Evolutionary conservation across 2,797 vertebrate species (phyloP), one percentile per base, ranked within the genome.

Genomic region (Hemibagrus guttatus): DNA sequence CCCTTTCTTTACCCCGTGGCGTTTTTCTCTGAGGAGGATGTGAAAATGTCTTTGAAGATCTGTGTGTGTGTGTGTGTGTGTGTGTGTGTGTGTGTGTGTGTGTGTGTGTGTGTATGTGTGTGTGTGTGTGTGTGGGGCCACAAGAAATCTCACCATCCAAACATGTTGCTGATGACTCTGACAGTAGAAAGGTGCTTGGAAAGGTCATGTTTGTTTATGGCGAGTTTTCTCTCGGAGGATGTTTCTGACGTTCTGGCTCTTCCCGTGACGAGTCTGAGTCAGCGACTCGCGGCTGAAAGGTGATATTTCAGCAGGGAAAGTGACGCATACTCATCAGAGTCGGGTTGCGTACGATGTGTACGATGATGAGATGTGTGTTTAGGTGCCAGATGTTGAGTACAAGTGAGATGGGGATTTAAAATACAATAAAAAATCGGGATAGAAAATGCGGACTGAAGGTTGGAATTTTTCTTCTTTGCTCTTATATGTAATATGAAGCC

Each of bases 11-110:
- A 75, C 49, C 71, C 42, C 4, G 42, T 54, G 26, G 14, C 8
- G 46, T 16, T 52, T 54, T 75, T 46, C 26, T 78, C 52, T 78
- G 75, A 35, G 28, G 75, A 78, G 56, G 75, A 56, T 56, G 28
- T 58, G 52, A 78, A 56, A 78, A 35, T 56, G 28, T 58, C 72
- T 75, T 75, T 54, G 72, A 75, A 75, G 72, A 54, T 75, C 75
- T 78, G 17, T 3, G 54, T 14, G 12, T 17, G 12, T 56, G 66
- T 35, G 31, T 23, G 39, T 46, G 69, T 72, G 39, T 71, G 39
- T 72, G 39, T 71, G 9, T 39, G 23, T 17, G 28, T 64, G n/a
- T 14, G 4, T 31, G 7, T 69, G 66, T 35, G 31, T 23, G 39
- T 46, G 69, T 72, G 39, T 71, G 39, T 72, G 39, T 71, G 9